phyloP scores from a whole-genome alignment of 2,113 vertebrate genomes.

The Oophaga pumilio region DNA sequence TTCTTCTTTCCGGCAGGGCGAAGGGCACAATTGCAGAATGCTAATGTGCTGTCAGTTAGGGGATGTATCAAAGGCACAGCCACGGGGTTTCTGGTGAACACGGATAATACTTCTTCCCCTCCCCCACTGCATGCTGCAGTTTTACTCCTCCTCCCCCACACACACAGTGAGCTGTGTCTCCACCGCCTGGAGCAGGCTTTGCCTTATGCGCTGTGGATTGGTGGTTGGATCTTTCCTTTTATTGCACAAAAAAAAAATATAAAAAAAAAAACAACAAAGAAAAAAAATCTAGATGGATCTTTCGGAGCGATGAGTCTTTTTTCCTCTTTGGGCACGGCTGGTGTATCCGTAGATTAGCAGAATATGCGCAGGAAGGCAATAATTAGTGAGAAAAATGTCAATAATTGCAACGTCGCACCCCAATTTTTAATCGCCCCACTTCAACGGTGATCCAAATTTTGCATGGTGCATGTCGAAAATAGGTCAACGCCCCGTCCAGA shows the following conservation, averaged over 20 bases:
- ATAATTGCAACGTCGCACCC: neutral
- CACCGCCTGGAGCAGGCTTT: conserved; percentile 47
- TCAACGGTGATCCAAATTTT: neutral
- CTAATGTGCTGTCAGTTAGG: conserved; percentile 57
- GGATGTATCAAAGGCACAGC: conserved; percentile 55
- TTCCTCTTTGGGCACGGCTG: neutral
- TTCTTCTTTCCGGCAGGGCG: conserved; percentile 52
- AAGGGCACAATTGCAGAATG: conserved; percentile 56
- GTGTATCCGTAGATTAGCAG: neutral
- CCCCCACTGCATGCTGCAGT: conserved; percentile 55
- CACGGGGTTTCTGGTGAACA: conserved; percentile 55
- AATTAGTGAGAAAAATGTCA: neutral
- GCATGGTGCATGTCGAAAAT: neutral
- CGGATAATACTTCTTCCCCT: conserved; percentile 34
- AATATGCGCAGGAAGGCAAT: neutral
- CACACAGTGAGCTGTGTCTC: conserved; percentile 47
- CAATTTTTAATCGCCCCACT: neutral
- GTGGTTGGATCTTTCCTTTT: conserved; percentile 37
- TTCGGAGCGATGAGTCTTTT: neutral
- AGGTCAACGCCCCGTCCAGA: neutral
- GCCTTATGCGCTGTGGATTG: conserved; percentile 37
- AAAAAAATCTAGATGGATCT: neutral
- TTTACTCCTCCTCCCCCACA: conserved; percentile 48
- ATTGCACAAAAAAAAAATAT: neutral
- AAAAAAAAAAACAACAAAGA: neutral